These are phyloP conservation scores for Hafferia zeledoni DNA, from an alignment of 2,797 vertebrate genomes.

Conservation along the genomic window DNA sequence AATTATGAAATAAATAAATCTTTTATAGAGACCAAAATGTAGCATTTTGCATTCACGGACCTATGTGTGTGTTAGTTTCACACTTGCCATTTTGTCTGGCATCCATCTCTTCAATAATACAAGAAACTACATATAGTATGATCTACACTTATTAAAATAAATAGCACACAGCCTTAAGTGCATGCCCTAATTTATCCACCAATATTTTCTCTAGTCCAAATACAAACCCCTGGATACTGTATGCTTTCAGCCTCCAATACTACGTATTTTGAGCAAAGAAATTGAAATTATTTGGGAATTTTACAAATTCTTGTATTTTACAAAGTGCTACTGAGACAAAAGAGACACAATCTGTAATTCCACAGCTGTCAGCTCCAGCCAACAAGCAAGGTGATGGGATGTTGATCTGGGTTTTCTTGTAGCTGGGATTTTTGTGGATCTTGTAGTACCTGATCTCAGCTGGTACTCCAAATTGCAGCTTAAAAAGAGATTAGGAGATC, in stretches of 20 bases:
- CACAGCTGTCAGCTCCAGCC: neutral
- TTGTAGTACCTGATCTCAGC: neutral
- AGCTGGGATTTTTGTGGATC: neutral
- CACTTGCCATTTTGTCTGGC: neutral
- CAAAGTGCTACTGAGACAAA: neutral
- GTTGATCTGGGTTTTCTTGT: neutral
- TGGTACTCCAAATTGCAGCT: neutral
- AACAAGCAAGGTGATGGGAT: neutral
- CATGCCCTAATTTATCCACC: neutral
- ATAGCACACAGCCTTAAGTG: neutral
- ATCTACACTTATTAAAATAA: neutral
- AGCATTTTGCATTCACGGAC: accelerated
- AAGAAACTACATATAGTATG: neutral
- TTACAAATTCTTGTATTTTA: neutral
- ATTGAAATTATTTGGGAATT: neutral
- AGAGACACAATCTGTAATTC: neutral
- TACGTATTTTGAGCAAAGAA: neutral
- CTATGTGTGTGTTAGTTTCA: neutral
- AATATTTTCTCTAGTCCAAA: neutral
- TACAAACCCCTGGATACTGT: neutral
- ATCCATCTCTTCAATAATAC: neutral
- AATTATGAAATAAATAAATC: neutral
- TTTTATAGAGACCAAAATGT: neutral
- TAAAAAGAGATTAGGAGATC: neutral
- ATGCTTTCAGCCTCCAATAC: neutral